phyloP scores from a whole-genome alignment of 1,140 invertebrate genomes.

The Lordiphosa clarofinis region DNA sequence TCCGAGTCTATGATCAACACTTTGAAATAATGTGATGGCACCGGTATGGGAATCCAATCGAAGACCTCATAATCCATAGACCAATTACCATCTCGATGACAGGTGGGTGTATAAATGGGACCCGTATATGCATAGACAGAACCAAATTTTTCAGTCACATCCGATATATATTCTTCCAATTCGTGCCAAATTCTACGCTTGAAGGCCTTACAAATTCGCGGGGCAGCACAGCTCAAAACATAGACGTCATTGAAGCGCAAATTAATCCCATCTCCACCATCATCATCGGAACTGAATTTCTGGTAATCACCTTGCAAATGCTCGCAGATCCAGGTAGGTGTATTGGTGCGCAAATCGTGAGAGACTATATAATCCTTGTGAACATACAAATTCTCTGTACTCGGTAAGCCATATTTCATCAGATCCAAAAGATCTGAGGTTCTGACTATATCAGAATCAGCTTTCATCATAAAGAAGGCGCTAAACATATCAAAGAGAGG shows the following conservation, averaged over 20 bases:
- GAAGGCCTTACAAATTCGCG: slow-evolving; percentile 37
- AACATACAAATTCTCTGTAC: slow-evolving; percentile 42
- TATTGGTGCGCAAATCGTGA: slow-evolving; percentile 40
- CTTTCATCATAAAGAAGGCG: slow-evolving; percentile 21
- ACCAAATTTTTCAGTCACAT: slow-evolving; percentile 26
- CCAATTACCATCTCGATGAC: slow-evolving; percentile 14
- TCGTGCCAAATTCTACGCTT: slow-evolving; percentile 42
- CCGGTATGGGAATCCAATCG: slow-evolving; percentile 31
- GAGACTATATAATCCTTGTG: slow-evolving; percentile 63
- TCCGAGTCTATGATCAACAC: slow-evolving; percentile 47
- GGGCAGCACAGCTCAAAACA: slow-evolving; percentile 41
- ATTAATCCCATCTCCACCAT: slow-evolving; percentile 26
- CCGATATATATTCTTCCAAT: slow-evolving; percentile 34
- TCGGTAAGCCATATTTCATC: slow-evolving; percentile 54
- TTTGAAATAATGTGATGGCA: slow-evolving; percentile 55
- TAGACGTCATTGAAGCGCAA: slow-evolving; percentile 56
- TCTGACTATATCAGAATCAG: neutral
- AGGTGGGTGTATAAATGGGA: slow-evolving; percentile 38
- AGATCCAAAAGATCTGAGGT: slow-evolving; percentile 39
- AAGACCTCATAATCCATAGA: slow-evolving; percentile 41
- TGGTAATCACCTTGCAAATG: slow-evolving; percentile 40
- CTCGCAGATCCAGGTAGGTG: slow-evolving; percentile 53
- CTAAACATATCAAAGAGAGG: slow-evolving; percentile 31
- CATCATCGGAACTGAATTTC: slow-evolving; percentile 10
- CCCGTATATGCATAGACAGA: slow-evolving; percentile 57